A percentile compares a stretch with the other conserved stretches of the same genome.
Evolutionary conservation across 64 coral and sea anemone genomes (phyloP).

Genomic region (Actinia equina): DNA sequence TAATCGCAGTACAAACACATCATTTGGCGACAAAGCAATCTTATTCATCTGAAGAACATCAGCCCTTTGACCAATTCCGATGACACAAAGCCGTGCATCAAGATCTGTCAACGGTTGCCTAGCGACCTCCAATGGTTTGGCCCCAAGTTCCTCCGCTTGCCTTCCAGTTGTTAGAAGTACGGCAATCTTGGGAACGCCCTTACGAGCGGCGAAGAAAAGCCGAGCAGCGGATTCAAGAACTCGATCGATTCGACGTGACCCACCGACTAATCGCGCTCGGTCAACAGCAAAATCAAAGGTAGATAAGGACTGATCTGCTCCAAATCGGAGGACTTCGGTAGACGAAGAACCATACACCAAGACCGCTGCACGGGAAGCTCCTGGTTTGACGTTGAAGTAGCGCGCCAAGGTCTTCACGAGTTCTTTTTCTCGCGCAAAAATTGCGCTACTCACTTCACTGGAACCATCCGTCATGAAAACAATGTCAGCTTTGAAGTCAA

Average conservation of each 20-base stretch:
- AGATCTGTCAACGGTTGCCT: slow-evolving; percentile 30
- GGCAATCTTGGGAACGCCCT: slow-evolving; percentile 43
- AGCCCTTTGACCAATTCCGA: slow-evolving; percentile 27
- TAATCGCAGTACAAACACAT: not conserved
- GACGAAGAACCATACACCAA: slow-evolving; percentile 42
- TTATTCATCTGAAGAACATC: not conserved
- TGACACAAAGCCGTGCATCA: slow-evolving; percentile 33
- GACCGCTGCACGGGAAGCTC: slow-evolving; percentile 38
- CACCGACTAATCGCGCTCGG: slow-evolving; percentile 12
- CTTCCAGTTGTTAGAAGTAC: slow-evolving; percentile 62
- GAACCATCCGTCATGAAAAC: slow-evolving; percentile 77
- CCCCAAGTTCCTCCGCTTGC: slow-evolving; percentile 43
- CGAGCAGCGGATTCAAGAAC: slow-evolving; percentile 41
- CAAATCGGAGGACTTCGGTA: slow-evolving; percentile 17
- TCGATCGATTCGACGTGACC: slow-evolving; percentile 58
- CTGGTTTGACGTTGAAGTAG: slow-evolving; percentile 46
- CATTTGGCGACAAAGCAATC: not conserved
- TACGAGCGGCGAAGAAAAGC: slow-evolving; percentile 7
- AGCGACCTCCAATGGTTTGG: slow-evolving; percentile 29
- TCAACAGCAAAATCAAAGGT: slow-evolving; percentile 33
- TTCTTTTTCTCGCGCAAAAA: slow-evolving; percentile 44
- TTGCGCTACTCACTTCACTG: slow-evolving; percentile 1
- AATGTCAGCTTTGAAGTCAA: slow-evolving; percentile 54
- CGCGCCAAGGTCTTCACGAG: slow-evolving; percentile 65
- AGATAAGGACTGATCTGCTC: slow-evolving; percentile 17